Evolutionary conservation across 2,797 vertebrate genomes (phyloP).

Genomic region (Dryobates pubescens): DNA sequence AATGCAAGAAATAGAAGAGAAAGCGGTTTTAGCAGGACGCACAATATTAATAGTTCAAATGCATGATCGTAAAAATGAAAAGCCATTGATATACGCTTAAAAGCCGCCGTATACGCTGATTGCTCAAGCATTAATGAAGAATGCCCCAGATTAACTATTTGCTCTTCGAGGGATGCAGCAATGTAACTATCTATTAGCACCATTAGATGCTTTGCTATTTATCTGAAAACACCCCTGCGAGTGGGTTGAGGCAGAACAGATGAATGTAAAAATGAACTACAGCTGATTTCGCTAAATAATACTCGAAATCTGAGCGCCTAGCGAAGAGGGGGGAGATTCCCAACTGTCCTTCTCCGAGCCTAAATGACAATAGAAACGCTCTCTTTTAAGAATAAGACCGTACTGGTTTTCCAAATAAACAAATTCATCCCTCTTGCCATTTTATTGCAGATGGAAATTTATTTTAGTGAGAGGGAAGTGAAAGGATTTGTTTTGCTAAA

Average conservation of each 20-base stretch:
- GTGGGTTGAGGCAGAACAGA: conserved; percentile 43
- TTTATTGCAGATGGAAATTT: conserved; percentile 76
- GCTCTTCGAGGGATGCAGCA: conserved; percentile 35
- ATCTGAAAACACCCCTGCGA: conserved; percentile 60
- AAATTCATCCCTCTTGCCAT: conserved; percentile 56
- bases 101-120: conserved; percentile 36
- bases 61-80: conserved; percentile 24
- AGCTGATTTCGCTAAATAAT: conserved; percentile 65
- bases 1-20: conserved; percentile 17
- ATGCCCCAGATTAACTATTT: conserved; percentile 54
- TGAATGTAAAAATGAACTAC: conserved; percentile 42
- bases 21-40: conserved; percentile 15
- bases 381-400: conserved; percentile 37
- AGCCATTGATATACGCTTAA: conserved; percentile 20
- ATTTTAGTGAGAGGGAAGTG: conserved; percentile 75
- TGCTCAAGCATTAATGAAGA: conserved; percentile 65
- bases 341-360: conserved; percentile 45
- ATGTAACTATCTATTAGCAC: conserved; percentile 48
- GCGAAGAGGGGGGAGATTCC: conserved; percentile 34
- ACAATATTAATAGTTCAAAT: conserved; percentile 31
- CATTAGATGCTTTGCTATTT: conserved; percentile 55
- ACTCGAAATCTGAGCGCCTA: conserved; percentile 26
- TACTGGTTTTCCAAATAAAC: conserved; percentile 51
- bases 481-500: conserved; percentile 64
- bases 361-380: conserved; percentile 44